Conservation (phyloP, 92 coral and sea anemone species). For the Anthopleura xanthogrammica region DNA sequence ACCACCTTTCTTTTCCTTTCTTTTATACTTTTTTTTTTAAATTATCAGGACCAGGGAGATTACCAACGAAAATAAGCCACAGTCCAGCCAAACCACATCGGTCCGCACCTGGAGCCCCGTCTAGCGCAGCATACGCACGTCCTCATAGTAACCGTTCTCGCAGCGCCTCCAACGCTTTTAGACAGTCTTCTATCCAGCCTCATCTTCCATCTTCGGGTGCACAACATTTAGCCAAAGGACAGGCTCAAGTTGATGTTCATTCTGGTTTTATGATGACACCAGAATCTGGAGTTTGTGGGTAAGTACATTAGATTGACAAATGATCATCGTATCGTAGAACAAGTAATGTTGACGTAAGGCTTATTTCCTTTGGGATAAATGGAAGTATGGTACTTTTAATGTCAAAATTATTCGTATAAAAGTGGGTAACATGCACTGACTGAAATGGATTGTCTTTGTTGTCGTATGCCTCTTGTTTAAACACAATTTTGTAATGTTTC, state of each 20-base stretch:
- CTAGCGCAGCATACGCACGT: conserved; percentile 49
- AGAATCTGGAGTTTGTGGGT: conserved; percentile 99
- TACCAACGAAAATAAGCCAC: conserved; percentile 40
- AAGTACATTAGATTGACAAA: conserved; percentile 28
- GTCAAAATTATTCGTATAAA: too few relatives aligned
- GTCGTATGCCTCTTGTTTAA: too few relatives aligned
- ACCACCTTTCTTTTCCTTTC: background rate
- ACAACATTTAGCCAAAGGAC: conserved; percentile 81
- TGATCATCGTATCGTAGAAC: too few relatives aligned
- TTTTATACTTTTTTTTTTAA: background rate
- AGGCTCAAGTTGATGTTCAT: conserved; percentile 63
- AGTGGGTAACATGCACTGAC: too few relatives aligned
- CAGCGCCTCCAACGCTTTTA: conserved; percentile 67
- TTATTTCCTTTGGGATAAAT: too few relatives aligned
- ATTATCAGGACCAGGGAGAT: conserved; percentile 81
- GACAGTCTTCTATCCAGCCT: conserved; percentile 76
- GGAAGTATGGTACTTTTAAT: too few relatives aligned
- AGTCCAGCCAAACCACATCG: conserved; percentile 67
- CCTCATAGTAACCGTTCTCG: conserved; percentile 45
- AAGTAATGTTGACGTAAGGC: too few relatives aligned
- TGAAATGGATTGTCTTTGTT: too few relatives aligned
- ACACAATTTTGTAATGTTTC: too few relatives aligned
- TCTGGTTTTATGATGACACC: conserved; percentile 96
- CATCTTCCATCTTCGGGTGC: conserved; percentile 91
- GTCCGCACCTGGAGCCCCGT: conserved; percentile 69